Base-by-base conservation (phyloP, 2,113 vertebrate genomes). In the Edolisoma coerulescens region DNA sequence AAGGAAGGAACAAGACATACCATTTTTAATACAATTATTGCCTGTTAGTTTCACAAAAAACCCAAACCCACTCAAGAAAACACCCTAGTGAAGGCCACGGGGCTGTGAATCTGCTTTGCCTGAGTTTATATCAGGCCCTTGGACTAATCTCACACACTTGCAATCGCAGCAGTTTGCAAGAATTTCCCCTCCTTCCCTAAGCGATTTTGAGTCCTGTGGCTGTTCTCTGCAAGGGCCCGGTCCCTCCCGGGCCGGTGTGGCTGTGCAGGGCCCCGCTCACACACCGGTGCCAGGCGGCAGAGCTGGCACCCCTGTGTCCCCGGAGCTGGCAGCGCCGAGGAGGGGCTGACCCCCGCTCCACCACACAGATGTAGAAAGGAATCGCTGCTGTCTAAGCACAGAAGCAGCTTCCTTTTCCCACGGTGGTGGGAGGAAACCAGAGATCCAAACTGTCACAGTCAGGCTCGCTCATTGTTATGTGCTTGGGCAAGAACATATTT, bases 361-460 rank as follows among this genome's bases (percentile, higher is more conserved):
- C 53, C 87, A 61, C 76, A 30, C 70, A 44, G 57, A 76, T 24
- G 44, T 22, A 60, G 83, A 76, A 68, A 95, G 92, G 37, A 80
- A 53, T 88, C 5, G 0, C 73, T 63, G 83, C 91, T 87, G 68
- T 61, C 71, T 70, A 84, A 86, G 89, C 89, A 82, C 49, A 63
- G 86, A 60, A 75, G 22, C 77, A 49, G 89, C 80, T 96, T 92
- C 91, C 89, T 91, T 95, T 96, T 97, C 96, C 91, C 94, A 95
- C 65, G 65, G 80, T 85, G 82, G 35, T 87, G 53, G 57, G 81
- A 91, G 91, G 93, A 92, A 95, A 89, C 49, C 81, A 64, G 86
- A 76, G 70, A 89, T 41, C 73, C 84, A n/a, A 89, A 89, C 60
- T 71, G 80, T 84, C 74, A 52, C 22, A 23, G 26, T 56, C 74